Base-by-base conservation (phyloP, 1,140 invertebrate species). In the Drosophila virilis region DNA sequence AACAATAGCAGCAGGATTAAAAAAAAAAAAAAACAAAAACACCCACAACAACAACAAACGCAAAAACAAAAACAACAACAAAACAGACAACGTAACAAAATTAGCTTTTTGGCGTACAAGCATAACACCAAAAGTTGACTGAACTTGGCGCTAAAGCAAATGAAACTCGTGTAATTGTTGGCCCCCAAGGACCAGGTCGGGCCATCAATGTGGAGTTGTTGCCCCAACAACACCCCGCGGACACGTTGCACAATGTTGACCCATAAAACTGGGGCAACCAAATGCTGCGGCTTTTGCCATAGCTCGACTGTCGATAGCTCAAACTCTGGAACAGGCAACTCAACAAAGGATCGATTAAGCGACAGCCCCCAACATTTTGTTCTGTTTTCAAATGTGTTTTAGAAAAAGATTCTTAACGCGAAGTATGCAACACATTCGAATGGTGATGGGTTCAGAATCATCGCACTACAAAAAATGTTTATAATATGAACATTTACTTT, bases 121-220 rank as follows among this genome's bases (percentile, higher is more conserved):
- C 22, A 13, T 43, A 50, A 60, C 55, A 51, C 46, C 17, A 8
- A 62, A 71, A 75, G 60, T 75, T 71, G 59, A 71, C 28, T 68
- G 50, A 73, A 73, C 58, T 73, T 68, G 62, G 22, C 33, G 38
- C 28, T 17, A 28, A 52, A 60, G 46, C 54, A 61, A 76, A 75
- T 72, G 33, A 65, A 71, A 71, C 43, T 54, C 71, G 48, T 73
- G 42, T 68, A 46, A 66, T 52, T 54, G 71, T 38, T 15, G 2
- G 32, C 22, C 22, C n/a, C 42, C 32, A 32, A 15, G 40, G 12
- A 13, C 13, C n/a, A 6, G 40, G n/a, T n/a, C 28, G 13, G 22
- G 28, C 28, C 13, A 45, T 59, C n/a, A n/a, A n/a, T n/a, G 2
- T 8, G 6, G 22, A 28, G 22, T 28, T 28, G 22, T 28, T 6